phyloP scores from a whole-genome alignment of 1,140 invertebrate species.

The Pseudomyrmex concolor region DNA sequence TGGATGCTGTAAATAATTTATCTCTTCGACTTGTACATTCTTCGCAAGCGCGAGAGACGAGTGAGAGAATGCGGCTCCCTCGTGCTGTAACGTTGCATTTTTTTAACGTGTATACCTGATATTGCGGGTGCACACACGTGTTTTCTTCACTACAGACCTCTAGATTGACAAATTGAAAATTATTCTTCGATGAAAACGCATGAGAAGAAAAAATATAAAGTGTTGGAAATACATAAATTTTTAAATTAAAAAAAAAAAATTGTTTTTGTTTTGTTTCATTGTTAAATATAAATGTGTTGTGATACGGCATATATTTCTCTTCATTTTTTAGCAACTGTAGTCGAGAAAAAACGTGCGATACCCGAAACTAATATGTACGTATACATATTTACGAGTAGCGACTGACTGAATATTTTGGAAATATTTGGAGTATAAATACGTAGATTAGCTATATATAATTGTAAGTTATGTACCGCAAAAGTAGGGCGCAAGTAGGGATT shows the following conservation, averaged over 20 bases:
- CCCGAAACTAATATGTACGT: constrained; percentile 2
- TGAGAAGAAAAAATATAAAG: too few species aligned
- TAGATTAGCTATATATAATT: constrained; percentile 36
- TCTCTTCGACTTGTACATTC: constrained; percentile 54
- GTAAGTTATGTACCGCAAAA: constrained; percentile 51
- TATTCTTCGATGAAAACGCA: neutral
- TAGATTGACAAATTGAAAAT: neutral
- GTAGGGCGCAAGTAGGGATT: constrained; percentile 58
- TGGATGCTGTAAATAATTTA: constrained; percentile 51
- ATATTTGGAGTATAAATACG: constrained; percentile 51
- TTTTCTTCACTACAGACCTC: neutral
- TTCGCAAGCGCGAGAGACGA: neutral
- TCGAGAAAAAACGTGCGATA: constrained; percentile 7
- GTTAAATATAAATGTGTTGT: too few species aligned
- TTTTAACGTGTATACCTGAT: constrained; percentile 23
- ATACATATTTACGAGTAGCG: constrained; percentile 43
- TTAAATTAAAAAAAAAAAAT: too few species aligned
- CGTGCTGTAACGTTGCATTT: constrained; percentile 43
- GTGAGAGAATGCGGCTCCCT: neutral
- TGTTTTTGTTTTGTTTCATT: too few species aligned
- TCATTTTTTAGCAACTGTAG: neutral
- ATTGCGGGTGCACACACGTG: neutral
- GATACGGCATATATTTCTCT: neutral
- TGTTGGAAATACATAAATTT: too few species aligned
- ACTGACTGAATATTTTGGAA: constrained; percentile 62